Base-by-base conservation (phyloP, 2,797 vertebrate genomes). In the Microctenopoma lineatum region DNA sequence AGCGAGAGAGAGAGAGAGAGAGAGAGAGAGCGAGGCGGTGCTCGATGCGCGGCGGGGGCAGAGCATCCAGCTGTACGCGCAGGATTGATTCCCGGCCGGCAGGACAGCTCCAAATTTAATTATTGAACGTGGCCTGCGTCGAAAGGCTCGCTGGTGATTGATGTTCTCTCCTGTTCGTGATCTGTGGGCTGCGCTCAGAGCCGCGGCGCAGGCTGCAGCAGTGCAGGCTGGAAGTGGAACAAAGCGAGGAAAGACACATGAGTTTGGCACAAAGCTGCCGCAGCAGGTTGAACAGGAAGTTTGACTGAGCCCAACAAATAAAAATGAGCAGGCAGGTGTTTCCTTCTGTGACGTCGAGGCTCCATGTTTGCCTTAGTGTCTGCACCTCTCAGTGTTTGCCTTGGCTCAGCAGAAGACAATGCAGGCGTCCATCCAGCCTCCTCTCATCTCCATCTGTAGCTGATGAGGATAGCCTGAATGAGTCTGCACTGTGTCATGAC, bases 101-200 rank as follows among this genome's bases (percentile, higher is more conserved):
- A 86, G 88, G 84, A 76, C 86, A 81, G 56, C 53, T 70, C 63
- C 13, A 82, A 88, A 92, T 92, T 80, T 92, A 90, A 92, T 93
- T 92, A 92, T 32, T 75, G 85, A 78, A 90, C 75, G 87, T 70
- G 73, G 77, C 80, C 83, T 88, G 87, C 88, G 88, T 91, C 85
- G 87, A 73, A 82, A 84, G 73, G 42, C 68, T 66, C 26, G 46
- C 21, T 47, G 62, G 70, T 91, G 90, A 92, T 92, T 86, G 89
- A 94, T 91, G 86, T 4, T 39, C 56, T 66, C 74, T 80, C 84
- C 67, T 57, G 72, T 39, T 9, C 68, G 71, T 66, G 73, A 61
- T 69, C 74, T 59, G 61, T 50, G 70, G 53, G 60, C 64, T 47
- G 74, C 2, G 72, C 60, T 59, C 65, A 46, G 55, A 71, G 59